Evolutionary conservation across 1,140 invertebrate species (phyloP), one percentile per base, ranked within the genome.

Genomic region (Dendroctonus valens): DNA sequence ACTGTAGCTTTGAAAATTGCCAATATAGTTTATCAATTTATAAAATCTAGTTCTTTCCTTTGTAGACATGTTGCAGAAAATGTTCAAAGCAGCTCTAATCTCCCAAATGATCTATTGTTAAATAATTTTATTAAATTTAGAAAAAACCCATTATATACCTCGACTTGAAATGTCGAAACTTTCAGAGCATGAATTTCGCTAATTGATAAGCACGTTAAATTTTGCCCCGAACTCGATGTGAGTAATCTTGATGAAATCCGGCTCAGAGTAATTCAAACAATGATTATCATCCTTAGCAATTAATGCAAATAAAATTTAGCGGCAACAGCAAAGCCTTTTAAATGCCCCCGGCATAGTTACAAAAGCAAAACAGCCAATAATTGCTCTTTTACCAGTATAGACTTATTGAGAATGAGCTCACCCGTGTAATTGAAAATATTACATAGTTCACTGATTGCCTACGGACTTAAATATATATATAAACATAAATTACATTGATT

Each of bases 301-400:
- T 26, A 14, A 52, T 9, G 50, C 50, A 26, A 52, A 26, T 12
- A 46, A 46, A 9, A 12, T 2, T 46, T 46, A 46, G 2, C 12
- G 50, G 50, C 15, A 52, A 52, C 50, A 52, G 38, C 37, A 52
- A 26, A n/a, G n/a, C n/a, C 50, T n/a, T 26, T 26, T 12, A 26
- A 26, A 46, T 46, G 9, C 44, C 12, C 44, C 50, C 9, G 50
- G 38, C 37, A 12, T 52, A 52, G 50, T 15, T 52, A 26, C n/a
- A 48, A 52, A 52, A 26, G 15, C 15, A 52, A 52, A 52, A 52
- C 50, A 52, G 50, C 50, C 50, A 52, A 52, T 52, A 52, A 52
- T 52, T 52, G 50, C 50, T 52, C 50, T 12, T 52, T 52, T 52
- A 52, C 15, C 15, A n/a, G 14, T 9, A 26, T 26, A 14, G n/a